Base-by-base conservation (phyloP, 2,797 vertebrate species). In the Alectoris magna region DNA sequence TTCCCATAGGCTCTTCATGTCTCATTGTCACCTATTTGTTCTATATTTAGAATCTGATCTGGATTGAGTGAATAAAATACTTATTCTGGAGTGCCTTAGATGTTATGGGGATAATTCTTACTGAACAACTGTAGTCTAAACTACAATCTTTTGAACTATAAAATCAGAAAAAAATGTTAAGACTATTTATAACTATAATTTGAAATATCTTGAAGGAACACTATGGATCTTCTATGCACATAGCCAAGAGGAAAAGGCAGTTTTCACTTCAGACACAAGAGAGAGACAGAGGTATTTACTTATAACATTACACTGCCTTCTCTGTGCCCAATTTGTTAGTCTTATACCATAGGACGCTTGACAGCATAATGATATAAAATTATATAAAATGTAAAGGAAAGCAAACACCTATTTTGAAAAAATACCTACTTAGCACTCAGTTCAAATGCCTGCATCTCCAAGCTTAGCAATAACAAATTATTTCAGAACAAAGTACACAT, bases 331-430 rank as follows among this genome's bases (percentile, higher is more conserved):
- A 3, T 79, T 95, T 81, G 15, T 83, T 53, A 92, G 70, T 53
- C 51, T 76, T 81, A 64, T 26, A 55, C 8, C 26, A 46, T 34
- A 38, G 67, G 68, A 92, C 60, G 71, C 53, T 90, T 90, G 93
- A 95, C 94, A 94, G 74, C 83, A 63, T 96, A 95, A 95, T 95
- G 92, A 91, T 62, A 87, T 71, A 84, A 92, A 95, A 95, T 95
- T 86, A 87, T 82, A 70, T 84, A 64, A 95, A 94, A 94, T 44
- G 79, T 68, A 91, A 90, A 93, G 83, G 68, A 95, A 95, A 96
- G 77, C 70, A 96, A 95, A 92, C 91, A 94, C 68, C 53, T 92
- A 93, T 92, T 95, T 94, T 91, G 71, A 86, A 96, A 87, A 95
- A 95, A 95, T 79, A 60, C 11, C 53, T 53, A 84, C 64, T 88